phyloP scores from a whole-genome alignment of 1,140 invertebrate species.

The Conopomorpha cramerella region DNA sequence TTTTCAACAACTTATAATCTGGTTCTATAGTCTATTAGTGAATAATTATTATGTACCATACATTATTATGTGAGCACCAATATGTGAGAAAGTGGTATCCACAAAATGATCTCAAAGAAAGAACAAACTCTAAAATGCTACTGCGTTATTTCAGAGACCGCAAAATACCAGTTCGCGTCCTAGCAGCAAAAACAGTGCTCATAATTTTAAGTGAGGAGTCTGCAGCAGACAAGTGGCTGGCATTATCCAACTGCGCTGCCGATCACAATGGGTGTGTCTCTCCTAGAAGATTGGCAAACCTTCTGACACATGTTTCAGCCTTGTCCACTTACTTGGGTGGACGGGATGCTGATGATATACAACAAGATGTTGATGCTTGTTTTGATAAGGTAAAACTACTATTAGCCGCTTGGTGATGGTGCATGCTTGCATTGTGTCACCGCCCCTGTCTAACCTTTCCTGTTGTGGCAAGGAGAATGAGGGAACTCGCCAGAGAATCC shows the following conservation, averaged over 20 bases:
- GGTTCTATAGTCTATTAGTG: too few species aligned
- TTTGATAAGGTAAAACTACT: constrained; percentile 62
- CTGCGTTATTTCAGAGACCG: constrained; percentile 22
- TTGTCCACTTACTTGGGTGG: constrained; percentile 65
- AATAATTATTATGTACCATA: too few species aligned
- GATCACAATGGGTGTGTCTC: constrained; percentile 71
- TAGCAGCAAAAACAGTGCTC: constrained; percentile 66
- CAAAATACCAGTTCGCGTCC: constrained; percentile 47
- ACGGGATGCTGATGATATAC: constrained; percentile 59
- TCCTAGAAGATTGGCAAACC: constrained; percentile 57
- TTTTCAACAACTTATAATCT: too few species aligned
- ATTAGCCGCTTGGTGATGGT: too few species aligned
- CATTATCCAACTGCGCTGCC: constrained; percentile 65
- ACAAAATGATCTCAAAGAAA: too few species aligned
- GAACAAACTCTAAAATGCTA: neutral
- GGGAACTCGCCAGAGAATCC: neutral
- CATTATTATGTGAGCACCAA: too few species aligned
- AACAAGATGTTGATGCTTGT: constrained; percentile 64
- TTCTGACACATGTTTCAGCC: constrained; percentile 60
- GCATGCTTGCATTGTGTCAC: neutral
- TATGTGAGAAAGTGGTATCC: too few species aligned
- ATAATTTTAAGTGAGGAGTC: constrained; percentile 63
- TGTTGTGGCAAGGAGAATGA: neutral
- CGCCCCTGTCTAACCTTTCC: constrained; percentile 1
- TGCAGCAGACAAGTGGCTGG: constrained; percentile 68